Evolutionary conservation across 2,797 vertebrate genomes (phyloP).

Genomic region (Lophius americanus): DNA sequence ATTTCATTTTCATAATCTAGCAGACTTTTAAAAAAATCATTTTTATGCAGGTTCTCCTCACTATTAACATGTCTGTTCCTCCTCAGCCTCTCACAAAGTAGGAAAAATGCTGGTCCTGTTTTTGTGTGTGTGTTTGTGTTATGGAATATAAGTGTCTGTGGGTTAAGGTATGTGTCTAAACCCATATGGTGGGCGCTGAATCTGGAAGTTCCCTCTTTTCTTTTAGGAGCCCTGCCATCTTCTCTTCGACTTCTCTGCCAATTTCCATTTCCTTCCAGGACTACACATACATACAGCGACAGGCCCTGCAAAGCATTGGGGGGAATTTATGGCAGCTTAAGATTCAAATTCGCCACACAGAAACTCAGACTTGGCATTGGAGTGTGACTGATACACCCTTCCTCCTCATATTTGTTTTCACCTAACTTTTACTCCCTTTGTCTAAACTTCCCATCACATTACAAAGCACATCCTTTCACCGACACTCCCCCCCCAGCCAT

Average conservation of each 20-base stretch:
- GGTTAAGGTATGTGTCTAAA: conserved; percentile 16
- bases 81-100: conserved; percentile 24
- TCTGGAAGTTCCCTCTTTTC: conserved; percentile 23
- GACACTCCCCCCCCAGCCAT: not conserved
- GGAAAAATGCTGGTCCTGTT: conserved; percentile 19
- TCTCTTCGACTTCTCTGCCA: conserved; percentile 14
- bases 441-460: conserved; percentile 2
- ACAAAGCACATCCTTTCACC: no score
- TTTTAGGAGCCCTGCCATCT: conserved; percentile 24
- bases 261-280: conserved; percentile 28
- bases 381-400: conserved; percentile 33
- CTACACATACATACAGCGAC: conserved; percentile 13
- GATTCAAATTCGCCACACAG: conserved; percentile 38
- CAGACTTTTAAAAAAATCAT: conserved; percentile 24
- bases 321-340: conserved; percentile 52
- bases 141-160: conserved; percentile 34
- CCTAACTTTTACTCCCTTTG: not conserved
- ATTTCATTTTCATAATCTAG: conserved; percentile 30
- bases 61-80: conserved; percentile 21
- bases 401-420: conserved; percentile 10
- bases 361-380: conserved; percentile 49
- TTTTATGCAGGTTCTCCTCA: conserved; percentile 38
- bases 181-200: conserved; percentile 43
- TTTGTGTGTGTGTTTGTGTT: conserved; percentile 11
- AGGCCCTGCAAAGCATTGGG: conserved; percentile 40